Percentiles rank a stretch among this genome's conserved stretches.
Evolutionary conservation across 2,888 invertebrate species (phyloP).

Genomic region (Cyclophora albipunctata): DNA sequence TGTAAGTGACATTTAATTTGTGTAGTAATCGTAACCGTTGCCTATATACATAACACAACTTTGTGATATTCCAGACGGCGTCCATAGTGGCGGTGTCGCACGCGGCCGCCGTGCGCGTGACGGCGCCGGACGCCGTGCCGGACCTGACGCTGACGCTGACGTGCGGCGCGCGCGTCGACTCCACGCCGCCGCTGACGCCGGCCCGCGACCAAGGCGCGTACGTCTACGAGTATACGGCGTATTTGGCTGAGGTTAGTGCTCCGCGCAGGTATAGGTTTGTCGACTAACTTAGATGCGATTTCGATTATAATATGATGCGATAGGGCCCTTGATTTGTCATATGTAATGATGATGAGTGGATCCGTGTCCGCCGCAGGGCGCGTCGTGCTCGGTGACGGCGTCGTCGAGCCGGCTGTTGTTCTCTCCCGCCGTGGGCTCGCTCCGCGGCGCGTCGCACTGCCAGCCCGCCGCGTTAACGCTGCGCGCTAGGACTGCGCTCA

Average conservation of each 20-base stretch:
- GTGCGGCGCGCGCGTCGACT: constrained; percentile 16
- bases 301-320: too few relatives aligned
- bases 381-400: constrained; percentile 78
- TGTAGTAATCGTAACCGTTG: neutral
- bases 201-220: constrained; percentile 31
- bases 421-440: constrained; percentile 77
- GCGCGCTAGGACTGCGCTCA: constrained; percentile 78
- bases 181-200: constrained; percentile 29
- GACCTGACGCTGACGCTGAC: constrained; percentile 62
- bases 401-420: constrained; percentile 83
- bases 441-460: constrained; percentile 79
- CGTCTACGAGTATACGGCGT: constrained; percentile 51
- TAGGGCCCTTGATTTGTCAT: too few relatives aligned
- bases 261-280: too few relatives aligned
- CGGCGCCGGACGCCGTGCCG: constrained; percentile 55
- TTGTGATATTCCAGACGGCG: constrained; percentile 45
- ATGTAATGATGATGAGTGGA: too few relatives aligned
- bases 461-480: constrained; percentile 78
- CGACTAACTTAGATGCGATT: too few relatives aligned
- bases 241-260: constrained; percentile 50
- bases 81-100: constrained; percentile 74
- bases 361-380: constrained; percentile 47
- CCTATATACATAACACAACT: too few relatives aligned
- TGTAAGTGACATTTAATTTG: neutral
- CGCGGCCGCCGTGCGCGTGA: constrained; percentile 64